Percentiles rank a stretch among this genome's conserved stretches.
Evolutionary conservation across 2,113 vertebrate genomes (phyloP).

Genomic region (Indri indri): DNA sequence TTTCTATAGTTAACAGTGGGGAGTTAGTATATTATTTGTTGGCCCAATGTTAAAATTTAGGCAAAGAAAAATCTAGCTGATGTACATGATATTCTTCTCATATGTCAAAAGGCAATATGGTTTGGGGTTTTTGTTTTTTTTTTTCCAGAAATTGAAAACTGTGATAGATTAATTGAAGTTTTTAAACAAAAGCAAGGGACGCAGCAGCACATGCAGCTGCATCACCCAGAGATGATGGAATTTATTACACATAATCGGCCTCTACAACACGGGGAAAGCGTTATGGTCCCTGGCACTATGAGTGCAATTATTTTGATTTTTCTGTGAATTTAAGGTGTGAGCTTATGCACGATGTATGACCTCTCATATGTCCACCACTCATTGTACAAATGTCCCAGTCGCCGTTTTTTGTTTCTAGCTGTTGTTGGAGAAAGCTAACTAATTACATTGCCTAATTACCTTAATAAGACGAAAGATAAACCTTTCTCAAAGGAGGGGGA

Average conservation of each 20-base stretch:
- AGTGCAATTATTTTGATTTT: neutral
- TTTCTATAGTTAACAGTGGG: neutral
- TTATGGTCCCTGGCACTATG: neutral
- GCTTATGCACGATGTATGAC: neutral
- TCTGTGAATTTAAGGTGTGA: neutral
- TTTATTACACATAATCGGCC: neutral
- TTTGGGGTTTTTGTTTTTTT: neutral
- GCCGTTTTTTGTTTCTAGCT: neutral
- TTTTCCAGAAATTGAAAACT: neutral
- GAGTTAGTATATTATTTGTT: neutral
- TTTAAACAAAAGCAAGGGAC: neutral
- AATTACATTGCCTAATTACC: neutral
- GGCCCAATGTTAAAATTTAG: neutral
- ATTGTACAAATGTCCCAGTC: neutral
- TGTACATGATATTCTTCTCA: neutral
- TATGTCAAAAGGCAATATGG: neutral
- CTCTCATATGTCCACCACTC: neutral
- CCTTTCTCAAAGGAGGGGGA: slow-evolving; percentile 32
- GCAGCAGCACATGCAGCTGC: neutral
- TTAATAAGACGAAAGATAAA: neutral
- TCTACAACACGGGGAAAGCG: neutral
- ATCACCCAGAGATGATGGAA: neutral
- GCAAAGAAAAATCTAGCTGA: neutral
- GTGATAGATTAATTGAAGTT: neutral
- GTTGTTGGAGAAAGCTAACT: neutral